These are phyloP conservation scores for Aphidius colemani DNA, from an alignment of 2,888 invertebrate species.

Conservation along the genomic window DNA sequence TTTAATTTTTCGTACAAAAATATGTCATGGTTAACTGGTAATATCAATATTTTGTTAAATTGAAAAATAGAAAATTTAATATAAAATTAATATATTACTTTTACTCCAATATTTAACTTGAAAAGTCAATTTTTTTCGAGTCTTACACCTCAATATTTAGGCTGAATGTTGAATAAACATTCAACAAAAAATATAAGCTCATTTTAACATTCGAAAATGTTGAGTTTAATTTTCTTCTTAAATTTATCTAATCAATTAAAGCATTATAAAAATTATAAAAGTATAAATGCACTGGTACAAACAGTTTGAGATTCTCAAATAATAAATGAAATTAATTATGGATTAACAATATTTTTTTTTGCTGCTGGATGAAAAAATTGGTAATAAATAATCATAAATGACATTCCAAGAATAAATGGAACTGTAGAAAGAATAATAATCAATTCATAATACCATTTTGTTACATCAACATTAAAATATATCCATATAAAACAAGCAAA, in stretches of 20 bases:
- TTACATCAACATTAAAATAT: neutral
- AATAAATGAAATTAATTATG: neutral
- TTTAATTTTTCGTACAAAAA: too few species aligned
- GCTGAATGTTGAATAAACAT: too few species aligned
- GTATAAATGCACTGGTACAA: neutral
- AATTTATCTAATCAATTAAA: too few species aligned
- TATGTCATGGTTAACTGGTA: too few species aligned
- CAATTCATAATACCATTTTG: slow-evolving; percentile 66
- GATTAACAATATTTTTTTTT: slow-evolving; percentile 28
- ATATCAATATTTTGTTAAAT: too few species aligned
- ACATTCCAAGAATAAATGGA: slow-evolving; percentile 72
- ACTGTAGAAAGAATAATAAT: slow-evolving; percentile 67
- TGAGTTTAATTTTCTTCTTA: neutral
- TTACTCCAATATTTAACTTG: too few species aligned
- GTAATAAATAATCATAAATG: slow-evolving; percentile 76
- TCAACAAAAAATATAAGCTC: too few species aligned
- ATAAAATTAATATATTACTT: too few species aligned
- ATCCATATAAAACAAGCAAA: slow-evolving; percentile 69
- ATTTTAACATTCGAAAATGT: too few species aligned
- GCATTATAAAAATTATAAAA: neutral
- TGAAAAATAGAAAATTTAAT: too few species aligned
- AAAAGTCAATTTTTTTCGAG: too few species aligned
- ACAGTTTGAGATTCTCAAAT: neutral
- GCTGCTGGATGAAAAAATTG: slow-evolving; percentile 69
- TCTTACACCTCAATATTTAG: too few species aligned